Conservation (phyloP, 2,797 vertebrate genomes). For the Cyclura pinguis region DNA sequence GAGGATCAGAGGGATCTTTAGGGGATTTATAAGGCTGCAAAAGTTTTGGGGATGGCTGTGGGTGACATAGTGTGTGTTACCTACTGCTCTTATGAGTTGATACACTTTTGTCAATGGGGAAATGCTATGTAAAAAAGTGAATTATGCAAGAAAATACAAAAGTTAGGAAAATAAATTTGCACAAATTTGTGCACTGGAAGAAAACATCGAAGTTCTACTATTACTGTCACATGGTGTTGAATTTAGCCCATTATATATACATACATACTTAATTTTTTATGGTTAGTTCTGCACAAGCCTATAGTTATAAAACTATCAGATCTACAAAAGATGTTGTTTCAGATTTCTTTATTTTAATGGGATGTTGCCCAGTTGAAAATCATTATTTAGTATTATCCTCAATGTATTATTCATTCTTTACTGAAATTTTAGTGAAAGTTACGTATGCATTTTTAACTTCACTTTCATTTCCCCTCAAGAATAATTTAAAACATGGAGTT, state of each 20-base stretch:
- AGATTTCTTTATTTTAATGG: slow-evolving; percentile 4
- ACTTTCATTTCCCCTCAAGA: slow-evolving; percentile 73
- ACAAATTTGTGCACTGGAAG: too few species aligned
- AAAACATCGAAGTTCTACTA: too few species aligned
- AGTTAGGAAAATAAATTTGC: too few species aligned
- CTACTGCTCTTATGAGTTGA: background rate
- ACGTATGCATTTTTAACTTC: background rate
- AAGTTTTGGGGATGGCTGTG: too few species aligned
- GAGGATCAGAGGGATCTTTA: background rate
- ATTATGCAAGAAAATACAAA: too few species aligned
- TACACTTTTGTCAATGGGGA: background rate
- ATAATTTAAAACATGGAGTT: slow-evolving; percentile 86
- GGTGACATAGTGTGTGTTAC: background rate
- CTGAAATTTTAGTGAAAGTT: slow-evolving; percentile 12
- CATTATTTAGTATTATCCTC: background rate
- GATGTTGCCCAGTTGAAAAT: background rate
- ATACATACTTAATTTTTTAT: background rate
- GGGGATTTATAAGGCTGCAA: background rate
- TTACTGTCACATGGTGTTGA: too few species aligned
- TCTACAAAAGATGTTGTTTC: background rate
- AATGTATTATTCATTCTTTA: slow-evolving; percentile 8
- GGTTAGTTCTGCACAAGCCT: background rate
- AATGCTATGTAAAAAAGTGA: too few species aligned
- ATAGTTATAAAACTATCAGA: background rate
- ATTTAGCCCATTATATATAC: background rate